Evolutionary conservation across 2,888 invertebrate species (phyloP).

Genomic region (Patella caerulea): DNA sequence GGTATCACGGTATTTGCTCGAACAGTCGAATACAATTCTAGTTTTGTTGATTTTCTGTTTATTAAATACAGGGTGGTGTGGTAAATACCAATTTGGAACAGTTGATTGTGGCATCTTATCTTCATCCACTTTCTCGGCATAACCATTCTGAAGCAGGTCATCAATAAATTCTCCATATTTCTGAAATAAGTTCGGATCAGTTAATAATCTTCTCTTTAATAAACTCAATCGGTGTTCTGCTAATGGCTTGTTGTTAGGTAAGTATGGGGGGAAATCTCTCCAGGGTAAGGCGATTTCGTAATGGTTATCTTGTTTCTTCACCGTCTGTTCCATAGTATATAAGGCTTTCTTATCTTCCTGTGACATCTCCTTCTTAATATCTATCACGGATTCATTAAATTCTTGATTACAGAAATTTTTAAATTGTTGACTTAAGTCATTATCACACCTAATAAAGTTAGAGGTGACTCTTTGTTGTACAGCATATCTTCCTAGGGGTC

Average conservation of each 20-base stretch:
- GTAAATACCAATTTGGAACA: conserved; percentile 24
- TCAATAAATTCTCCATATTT: conserved; percentile 21
- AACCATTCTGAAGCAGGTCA: not conserved
- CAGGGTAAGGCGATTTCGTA: not conserved
- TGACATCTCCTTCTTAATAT: conserved; percentile 86
- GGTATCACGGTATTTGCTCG: conserved; percentile 11
- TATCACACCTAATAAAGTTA: conserved; percentile 71
- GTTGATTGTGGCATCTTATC: not conserved
- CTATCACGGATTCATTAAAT: conserved; percentile 73
- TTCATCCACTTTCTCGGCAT: conserved; percentile 1
- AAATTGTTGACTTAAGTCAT: conserved; percentile 88
- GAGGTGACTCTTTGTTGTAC: too few relatives aligned
- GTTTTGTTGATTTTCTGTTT: conserved; percentile 16
- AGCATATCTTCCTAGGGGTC: too few relatives aligned
- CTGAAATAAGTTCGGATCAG: conserved; percentile 5
- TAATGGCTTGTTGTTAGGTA: conserved; percentile 2
- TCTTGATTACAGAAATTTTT: conserved; percentile 74
- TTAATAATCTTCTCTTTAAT: conserved; percentile 8
- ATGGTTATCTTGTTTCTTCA: not conserved
- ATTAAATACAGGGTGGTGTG: conserved; percentile 25
- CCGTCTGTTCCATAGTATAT: conserved; percentile 17
- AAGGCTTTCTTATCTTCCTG: conserved; percentile 74
- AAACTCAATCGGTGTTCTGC: not conserved
- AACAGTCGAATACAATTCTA: conserved; percentile 20
- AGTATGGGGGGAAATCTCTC: conserved; percentile 10